phyloP scores from a whole-genome alignment of 37 sponge, comb jelly and placozoan genomes.

The Geodia barretti region DNA sequence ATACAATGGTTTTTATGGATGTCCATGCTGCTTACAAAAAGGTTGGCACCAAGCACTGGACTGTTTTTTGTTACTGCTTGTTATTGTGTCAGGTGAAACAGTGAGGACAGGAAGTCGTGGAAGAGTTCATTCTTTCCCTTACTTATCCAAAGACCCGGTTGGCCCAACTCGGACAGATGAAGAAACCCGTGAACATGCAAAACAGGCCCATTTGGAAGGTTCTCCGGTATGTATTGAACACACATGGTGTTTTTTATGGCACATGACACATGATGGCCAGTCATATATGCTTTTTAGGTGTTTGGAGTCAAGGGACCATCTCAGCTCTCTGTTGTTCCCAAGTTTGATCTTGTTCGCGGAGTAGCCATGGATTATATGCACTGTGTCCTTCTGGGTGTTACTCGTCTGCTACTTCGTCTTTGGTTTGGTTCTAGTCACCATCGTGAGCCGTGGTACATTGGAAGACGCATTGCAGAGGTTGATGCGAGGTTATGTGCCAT shows the following conservation, averaged over 20 bases:
- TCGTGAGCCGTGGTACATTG: constrained; percentile 38
- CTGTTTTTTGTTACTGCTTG: background rate
- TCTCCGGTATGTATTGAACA: constrained; percentile 5
- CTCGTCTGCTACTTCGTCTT: constrained; percentile 26
- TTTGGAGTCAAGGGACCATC: constrained; percentile 53
- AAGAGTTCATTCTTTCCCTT: constrained; percentile 30
- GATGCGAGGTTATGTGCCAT: constrained; percentile 26
- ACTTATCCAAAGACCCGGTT: constrained; percentile 6
- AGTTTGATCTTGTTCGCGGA: constrained; percentile 37
- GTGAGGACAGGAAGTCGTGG: constrained; percentile 19
- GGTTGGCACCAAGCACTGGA: background rate
- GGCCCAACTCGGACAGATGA: constrained; percentile 26
- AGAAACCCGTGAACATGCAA: constrained; percentile 15
- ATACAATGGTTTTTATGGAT: constrained; percentile 57
- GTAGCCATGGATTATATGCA: constrained; percentile 54
- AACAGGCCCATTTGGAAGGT: background rate
- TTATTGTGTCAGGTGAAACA: background rate
- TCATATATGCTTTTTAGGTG: constrained; percentile 14
- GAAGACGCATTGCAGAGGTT: constrained; percentile 1
- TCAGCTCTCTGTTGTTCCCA: constrained; percentile 22
- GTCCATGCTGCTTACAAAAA: constrained; percentile 38
- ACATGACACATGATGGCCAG: background rate
- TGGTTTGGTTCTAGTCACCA: constrained; percentile 33
- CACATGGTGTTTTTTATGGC: background rate
- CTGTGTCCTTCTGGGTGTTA: constrained; percentile 36